Percentiles rank a stretch among this genome's conserved stretches.
Conservation (phyloP, 2,113 vertebrate genomes). For the Gymnogyps californianus region DNA sequence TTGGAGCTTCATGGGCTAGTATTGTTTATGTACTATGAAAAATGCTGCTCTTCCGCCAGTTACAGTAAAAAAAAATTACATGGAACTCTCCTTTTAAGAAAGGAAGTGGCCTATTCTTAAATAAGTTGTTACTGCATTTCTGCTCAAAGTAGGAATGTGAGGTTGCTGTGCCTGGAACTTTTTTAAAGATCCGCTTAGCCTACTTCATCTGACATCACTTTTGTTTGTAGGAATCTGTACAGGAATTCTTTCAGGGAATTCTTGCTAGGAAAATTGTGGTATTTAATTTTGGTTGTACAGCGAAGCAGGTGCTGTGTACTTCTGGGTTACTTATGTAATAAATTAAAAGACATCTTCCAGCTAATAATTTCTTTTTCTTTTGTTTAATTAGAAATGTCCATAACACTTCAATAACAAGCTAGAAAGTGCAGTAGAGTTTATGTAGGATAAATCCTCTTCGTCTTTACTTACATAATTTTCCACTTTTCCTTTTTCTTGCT, state of each 20-base stretch:
- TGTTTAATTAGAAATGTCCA: neutral
- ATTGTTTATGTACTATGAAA: neutral
- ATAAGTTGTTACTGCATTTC: neutral
- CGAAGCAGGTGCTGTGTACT: neutral
- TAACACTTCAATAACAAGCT: neutral
- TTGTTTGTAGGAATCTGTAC: neutral
- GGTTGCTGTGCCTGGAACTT: neutral
- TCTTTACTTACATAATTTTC: neutral
- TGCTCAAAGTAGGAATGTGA: neutral
- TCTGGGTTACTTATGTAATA: neutral
- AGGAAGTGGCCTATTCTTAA: neutral
- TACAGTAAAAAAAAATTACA: neutral
- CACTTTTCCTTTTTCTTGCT: neutral
- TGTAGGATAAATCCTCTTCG: neutral
- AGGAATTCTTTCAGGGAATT: neutral
- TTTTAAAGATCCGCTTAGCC: neutral
- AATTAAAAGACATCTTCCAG: neutral
- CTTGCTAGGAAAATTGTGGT: neutral
- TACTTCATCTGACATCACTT: neutral
- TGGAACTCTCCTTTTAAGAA: neutral
- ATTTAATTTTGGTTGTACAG: neutral
- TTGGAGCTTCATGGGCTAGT: neutral
- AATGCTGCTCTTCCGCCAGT: neutral
- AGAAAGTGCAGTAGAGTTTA: neutral
- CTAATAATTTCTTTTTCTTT: neutral